These are phyloP conservation scores for Alentia gelatinosa DNA, from an alignment of 2,888 invertebrate genomes.

Conservation along the genomic window DNA sequence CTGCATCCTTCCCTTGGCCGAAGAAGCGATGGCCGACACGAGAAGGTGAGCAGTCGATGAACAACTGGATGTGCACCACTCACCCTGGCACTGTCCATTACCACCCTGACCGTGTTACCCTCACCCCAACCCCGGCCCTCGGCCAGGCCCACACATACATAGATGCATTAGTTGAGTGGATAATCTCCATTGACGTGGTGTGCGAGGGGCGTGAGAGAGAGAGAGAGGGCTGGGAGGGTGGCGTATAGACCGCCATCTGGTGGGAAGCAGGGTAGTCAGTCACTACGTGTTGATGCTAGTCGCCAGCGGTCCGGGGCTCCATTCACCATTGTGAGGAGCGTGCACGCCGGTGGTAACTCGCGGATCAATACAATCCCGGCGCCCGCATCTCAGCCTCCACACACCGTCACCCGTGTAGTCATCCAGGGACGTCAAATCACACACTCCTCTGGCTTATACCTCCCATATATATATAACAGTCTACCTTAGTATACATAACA, in stretches of 20 bases:
- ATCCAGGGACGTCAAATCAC: too few species aligned
- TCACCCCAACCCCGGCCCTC: neutral
- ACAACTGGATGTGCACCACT: neutral
- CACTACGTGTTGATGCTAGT: constrained; percentile 7
- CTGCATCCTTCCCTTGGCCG: too few species aligned
- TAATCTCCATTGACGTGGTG: neutral
- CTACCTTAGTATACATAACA: neutral
- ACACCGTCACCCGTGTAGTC: too few species aligned
- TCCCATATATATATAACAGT: neutral
- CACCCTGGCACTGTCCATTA: neutral
- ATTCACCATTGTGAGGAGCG: neutral
- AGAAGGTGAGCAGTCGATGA: neutral
- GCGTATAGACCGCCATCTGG: neutral
- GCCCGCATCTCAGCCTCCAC: too few species aligned
- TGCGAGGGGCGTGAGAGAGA: neutral
- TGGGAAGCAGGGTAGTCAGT: neutral
- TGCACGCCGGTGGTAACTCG: neutral
- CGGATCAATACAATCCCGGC: too few species aligned
- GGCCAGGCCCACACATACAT: neutral
- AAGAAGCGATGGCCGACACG: too few species aligned
- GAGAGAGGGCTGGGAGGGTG: neutral
- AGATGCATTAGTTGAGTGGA: neutral
- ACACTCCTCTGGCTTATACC: too few species aligned
- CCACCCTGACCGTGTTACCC: neutral
- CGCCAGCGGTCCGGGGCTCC: neutral